Conservation (phyloP, 2,888 invertebrate species). For the Fabriciana adippe region DNA sequence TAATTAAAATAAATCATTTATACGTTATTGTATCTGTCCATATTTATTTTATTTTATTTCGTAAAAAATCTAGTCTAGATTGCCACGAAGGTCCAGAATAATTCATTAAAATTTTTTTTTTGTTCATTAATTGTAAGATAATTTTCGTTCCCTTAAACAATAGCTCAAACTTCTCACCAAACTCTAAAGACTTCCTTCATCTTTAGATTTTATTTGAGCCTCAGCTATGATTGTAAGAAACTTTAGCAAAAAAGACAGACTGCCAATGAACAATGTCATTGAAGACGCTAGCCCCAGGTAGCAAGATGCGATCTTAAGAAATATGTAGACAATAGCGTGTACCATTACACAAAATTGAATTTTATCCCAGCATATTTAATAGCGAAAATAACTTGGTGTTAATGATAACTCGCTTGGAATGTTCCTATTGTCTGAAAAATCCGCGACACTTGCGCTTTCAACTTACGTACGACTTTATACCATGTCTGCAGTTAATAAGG, state of each 20-base stretch:
- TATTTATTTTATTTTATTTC: too few species aligned
- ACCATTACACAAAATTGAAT: slow-evolving; percentile 33
- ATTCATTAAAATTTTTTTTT: neutral
- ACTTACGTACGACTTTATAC: slow-evolving; percentile 21
- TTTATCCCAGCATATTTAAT: slow-evolving; percentile 34
- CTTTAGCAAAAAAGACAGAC: slow-evolving; percentile 47
- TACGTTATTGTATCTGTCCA: neutral
- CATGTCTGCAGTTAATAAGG: slow-evolving; percentile 28
- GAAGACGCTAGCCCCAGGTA: slow-evolving; percentile 64
- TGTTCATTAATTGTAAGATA: slow-evolving; percentile 20
- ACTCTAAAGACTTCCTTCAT: slow-evolving; percentile 26
- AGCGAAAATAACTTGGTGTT: slow-evolving; percentile 36
- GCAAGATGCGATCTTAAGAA: slow-evolving; percentile 77
- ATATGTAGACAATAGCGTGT: slow-evolving; percentile 49
- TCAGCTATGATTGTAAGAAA: slow-evolving; percentile 21
- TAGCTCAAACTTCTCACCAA: slow-evolving; percentile 20
- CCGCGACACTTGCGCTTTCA: slow-evolving; percentile 26
- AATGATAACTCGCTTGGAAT: slow-evolving; percentile 28
- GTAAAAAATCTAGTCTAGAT: too few species aligned
- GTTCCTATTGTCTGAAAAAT: slow-evolving; percentile 36
- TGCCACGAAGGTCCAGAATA: neutral
- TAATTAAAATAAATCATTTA: neutral
- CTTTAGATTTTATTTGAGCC: slow-evolving; percentile 24
- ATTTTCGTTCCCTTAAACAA: slow-evolving; percentile 18
- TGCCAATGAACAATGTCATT: slow-evolving; percentile 55